Conservation (phyloP, 1,140 invertebrate species). For the Trachymyrmex cornetzi region DNA sequence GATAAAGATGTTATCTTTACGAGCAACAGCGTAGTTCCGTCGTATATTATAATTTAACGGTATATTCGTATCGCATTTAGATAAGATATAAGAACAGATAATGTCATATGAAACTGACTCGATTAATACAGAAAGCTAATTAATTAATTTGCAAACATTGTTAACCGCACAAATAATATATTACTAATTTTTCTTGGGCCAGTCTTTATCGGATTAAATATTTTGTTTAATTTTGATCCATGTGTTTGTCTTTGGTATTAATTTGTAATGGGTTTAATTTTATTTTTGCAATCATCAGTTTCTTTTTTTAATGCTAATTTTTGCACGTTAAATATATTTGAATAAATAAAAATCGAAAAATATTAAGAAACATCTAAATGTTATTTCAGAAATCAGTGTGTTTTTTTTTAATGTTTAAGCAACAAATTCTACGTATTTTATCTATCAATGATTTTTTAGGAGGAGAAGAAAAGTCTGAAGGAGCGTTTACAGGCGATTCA, state of each 20-base stretch:
- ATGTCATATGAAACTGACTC: neutral
- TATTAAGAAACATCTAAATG: neutral
- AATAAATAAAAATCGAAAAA: neutral
- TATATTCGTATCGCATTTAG: neutral
- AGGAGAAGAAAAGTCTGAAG: conserved; percentile 98
- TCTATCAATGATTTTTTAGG: conserved; percentile 86
- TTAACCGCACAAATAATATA: neutral
- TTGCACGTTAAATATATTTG: neutral
- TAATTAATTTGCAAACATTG: neutral
- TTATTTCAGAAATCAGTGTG: neutral
- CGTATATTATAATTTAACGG: neutral
- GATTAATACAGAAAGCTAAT: neutral
- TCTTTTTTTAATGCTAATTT: neutral
- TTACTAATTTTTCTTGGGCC: neutral
- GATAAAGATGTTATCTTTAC: conserved; percentile 38
- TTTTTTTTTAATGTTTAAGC: neutral
- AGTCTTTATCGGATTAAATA: neutral
- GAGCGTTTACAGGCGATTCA: conserved; percentile 97
- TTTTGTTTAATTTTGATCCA: neutral
- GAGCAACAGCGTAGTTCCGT: neutral
- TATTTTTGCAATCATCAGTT: neutral
- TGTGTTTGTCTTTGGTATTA: neutral
- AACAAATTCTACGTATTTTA: neutral
- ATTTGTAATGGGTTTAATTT: conserved; percentile 15
- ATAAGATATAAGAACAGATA: neutral